These are phyloP conservation scores for Gymnoscopelus braueri DNA, from an alignment of 2,797 vertebrate species.

Conservation along the genomic window DNA sequence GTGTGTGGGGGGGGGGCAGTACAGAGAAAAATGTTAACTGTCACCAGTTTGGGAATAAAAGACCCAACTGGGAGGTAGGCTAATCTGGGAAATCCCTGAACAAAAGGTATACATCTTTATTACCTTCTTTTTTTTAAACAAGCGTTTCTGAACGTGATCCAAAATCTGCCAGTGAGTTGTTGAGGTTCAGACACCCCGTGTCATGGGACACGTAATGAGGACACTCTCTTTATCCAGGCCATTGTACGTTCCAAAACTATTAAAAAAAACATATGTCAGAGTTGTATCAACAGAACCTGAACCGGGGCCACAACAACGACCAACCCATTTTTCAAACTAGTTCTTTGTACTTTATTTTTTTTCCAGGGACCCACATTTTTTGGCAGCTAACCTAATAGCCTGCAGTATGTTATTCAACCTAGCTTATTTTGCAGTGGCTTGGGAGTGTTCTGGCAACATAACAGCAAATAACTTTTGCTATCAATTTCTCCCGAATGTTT, in stretches of 20 bases:
- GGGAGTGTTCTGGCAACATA: no score
- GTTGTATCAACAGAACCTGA: no score
- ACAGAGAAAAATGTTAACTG: constrained; percentile 5
- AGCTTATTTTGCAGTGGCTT: no score
- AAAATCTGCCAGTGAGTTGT: no score
- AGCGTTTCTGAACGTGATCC: no score
- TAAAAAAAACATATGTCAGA: neutral
- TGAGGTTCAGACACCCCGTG: neutral
- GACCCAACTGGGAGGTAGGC: constrained; percentile 45
- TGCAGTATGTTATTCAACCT: no score
- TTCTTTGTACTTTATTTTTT: no score
- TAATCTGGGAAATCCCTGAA: constrained; percentile 62
- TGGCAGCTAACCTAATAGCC: no score
- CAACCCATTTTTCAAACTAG: no score
- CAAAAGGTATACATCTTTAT: constrained; percentile 41
- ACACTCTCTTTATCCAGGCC: neutral
- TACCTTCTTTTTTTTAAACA: no score
- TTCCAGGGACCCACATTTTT: no score
- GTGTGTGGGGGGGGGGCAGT: neutral
- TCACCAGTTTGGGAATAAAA: constrained; percentile 39
- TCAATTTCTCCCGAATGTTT: constrained; percentile 6
- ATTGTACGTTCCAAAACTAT: neutral
- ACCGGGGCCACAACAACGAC: no score
- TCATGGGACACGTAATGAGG: neutral
- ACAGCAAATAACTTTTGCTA: neutral